Evolutionary conservation across 2,888 invertebrate species (phyloP).

Genomic region (Drosophila kokeensis): DNA sequence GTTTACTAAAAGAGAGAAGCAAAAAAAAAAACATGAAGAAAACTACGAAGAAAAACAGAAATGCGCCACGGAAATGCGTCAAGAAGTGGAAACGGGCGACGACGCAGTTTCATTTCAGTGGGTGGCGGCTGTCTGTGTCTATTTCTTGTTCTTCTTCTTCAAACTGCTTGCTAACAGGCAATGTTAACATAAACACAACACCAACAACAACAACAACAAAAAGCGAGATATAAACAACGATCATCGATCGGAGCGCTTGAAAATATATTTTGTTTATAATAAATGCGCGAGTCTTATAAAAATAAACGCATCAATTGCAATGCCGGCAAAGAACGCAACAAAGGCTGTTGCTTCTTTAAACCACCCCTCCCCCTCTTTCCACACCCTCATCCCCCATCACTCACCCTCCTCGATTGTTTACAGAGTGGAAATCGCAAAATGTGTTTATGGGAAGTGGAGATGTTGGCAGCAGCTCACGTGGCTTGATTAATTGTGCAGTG

Average conservation of each 20-base stretch:
- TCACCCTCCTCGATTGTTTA: conserved; percentile 40
- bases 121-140: conserved; percentile 40
- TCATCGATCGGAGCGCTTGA: conserved; percentile 32
- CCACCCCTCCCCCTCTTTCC: neutral
- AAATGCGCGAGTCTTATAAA: conserved; percentile 73
- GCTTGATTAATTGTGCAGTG: conserved; percentile 68
- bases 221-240: conserved; percentile 39
- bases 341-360: conserved; percentile 8
- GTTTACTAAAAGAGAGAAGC: conserved; percentile 64
- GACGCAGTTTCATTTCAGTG: conserved; percentile 43
- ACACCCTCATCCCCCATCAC: neutral
- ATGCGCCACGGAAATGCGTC: conserved; percentile 70
- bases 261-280: conserved; percentile 69
- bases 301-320: conserved; percentile 72
- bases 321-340: conserved; percentile 36
- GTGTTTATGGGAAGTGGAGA: conserved; percentile 46
- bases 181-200: conserved; percentile 73
- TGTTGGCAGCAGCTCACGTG: conserved; percentile 56
- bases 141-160: conserved; percentile 17
- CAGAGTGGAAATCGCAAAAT: conserved; percentile 52
- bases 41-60: conserved; percentile 2
- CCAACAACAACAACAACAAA: conserved; percentile 1
- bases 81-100: conserved; percentile 32
- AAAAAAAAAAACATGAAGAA: conserved; percentile 8
- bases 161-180: conserved; percentile 53